Evolutionary conservation across 2,888 invertebrate species (phyloP).

Genomic region (Platyscelio sp.): DNA sequence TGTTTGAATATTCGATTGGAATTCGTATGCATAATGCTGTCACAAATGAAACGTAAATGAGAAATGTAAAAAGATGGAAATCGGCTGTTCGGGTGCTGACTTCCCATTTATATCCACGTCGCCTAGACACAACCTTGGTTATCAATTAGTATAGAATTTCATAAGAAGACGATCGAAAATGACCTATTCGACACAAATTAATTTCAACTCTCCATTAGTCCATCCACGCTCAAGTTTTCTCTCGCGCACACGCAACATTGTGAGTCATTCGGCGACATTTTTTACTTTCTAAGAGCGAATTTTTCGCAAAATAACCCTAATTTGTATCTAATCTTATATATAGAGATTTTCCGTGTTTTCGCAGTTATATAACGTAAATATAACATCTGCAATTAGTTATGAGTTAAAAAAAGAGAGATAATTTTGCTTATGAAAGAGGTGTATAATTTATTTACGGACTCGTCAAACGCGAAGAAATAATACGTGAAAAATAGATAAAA

Average conservation of each 20-base stretch:
- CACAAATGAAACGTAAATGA: not conserved
- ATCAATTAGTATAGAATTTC: constrained; percentile 56
- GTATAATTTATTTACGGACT: too few species aligned
- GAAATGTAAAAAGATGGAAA: not conserved
- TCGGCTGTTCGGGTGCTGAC: not conserved
- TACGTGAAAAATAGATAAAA: too few species aligned
- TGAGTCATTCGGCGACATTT: not conserved
- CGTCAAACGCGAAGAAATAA: too few species aligned
- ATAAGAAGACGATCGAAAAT: constrained; percentile 32
- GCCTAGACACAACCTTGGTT: constrained; percentile 19
- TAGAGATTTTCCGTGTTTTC: too few species aligned
- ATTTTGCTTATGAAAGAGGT: too few species aligned
- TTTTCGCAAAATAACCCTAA: constrained; percentile 19
- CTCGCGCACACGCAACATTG: constrained; percentile 40
- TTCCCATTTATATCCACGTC: constrained; percentile 1
- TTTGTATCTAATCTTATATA: not conserved
- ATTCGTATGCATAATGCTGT: not conserved
- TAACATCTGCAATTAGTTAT: too few species aligned
- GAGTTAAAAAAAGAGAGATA: too few species aligned
- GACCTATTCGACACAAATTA: constrained; percentile 33
- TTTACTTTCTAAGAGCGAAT: constrained; percentile 19
- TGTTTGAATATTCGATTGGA: too few species aligned
- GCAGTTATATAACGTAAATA: too few species aligned
- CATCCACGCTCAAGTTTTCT: constrained; percentile 38
- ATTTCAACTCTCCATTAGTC: constrained; percentile 29